Evolutionary conservation across 92 coral and sea anemone species (phyloP), one percentile per base, ranked within the genome.

Genomic region (Pocillopora meandrina): DNA sequence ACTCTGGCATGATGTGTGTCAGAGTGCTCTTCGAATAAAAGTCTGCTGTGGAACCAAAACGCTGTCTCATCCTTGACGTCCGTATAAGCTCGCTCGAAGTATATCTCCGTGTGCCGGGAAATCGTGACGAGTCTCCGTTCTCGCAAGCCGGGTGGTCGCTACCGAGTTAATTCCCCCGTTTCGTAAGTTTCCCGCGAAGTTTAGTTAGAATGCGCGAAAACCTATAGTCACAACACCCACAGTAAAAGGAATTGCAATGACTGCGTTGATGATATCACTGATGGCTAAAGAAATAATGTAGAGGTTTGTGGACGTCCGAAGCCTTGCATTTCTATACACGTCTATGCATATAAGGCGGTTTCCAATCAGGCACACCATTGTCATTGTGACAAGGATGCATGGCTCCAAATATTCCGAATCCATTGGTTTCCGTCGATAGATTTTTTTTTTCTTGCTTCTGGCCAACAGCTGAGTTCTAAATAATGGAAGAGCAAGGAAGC

Each of bases 231-330:
- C 23, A 9, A 67, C 77, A 10, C 42, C 84, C 12, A 76, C 57
- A 2, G 82, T 65, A 33, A 86, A 49, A 2, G 89, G 55, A 79
- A 79, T 79, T 17, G 67, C 77, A 14, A 79, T 47, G 58, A 35
- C 70, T 7, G 85, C 84, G 34, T 81, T 75, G 14, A 86, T 35
- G 17, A 79, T 16, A 61, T 78, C 89, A 42, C 84, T 70, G n/a
- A 61, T 34, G 11, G 89, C 89, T 72, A 86, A 57, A 15, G 78
- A 65, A 16, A 84, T 66, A 57, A 76, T 35, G 15, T 76, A 84
- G n/a, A 65, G 76, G 61, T 84, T 84, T 7, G 83, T 76, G 1
- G 82, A 75, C 11, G 83, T 84, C 19, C 88, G 88, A 52, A 84
- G 88, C 16, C 74, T 16, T 21, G 52, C 1, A 66, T 84, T 84